phyloP scores from a whole-genome alignment of 2,797 vertebrate genomes.

The Bryconaethiops microstoma region DNA sequence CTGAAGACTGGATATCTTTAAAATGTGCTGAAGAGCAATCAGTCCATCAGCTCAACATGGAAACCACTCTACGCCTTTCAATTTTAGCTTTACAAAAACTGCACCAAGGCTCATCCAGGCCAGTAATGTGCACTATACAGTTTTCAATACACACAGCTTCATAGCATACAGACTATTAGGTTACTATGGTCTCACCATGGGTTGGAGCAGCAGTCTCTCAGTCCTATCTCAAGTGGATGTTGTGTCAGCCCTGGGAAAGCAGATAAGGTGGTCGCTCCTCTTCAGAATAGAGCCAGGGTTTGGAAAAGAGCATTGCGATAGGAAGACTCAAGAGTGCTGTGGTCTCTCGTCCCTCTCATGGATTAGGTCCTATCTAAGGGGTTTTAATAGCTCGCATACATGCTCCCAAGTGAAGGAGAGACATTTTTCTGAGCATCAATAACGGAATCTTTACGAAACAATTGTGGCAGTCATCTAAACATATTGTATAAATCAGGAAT shows the following conservation, averaged over 20 bases:
- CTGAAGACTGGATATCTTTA: conserved; percentile 9
- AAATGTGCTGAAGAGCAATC: conserved; percentile 16
- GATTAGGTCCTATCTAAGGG: conserved; percentile 61
- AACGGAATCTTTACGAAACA: background rate
- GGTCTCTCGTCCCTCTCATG: conserved; percentile 49
- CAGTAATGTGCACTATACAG: background rate
- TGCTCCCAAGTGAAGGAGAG: conserved; percentile 21
- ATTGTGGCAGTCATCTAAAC: background rate
- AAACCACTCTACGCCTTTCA: background rate
- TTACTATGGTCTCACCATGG: conserved; percentile 43
- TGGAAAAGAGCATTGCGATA: conserved; percentile 61
- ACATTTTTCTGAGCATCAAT: conserved; percentile 33
- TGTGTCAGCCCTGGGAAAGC: conserved; percentile 76
- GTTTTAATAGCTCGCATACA: conserved; percentile 60
- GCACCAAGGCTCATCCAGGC: background rate
- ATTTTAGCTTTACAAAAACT: background rate
- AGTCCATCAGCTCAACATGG: background rate
- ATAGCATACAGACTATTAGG: background rate
- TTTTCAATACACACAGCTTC: conserved; percentile 25
- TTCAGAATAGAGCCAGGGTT: conserved; percentile 63
- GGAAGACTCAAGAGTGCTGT: conserved; percentile 48
- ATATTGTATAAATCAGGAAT: background rate
- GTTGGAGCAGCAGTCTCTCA: conserved; percentile 67
- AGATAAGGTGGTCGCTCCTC: conserved; percentile 74
- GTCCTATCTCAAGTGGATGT: conserved; percentile 78